phyloP scores from a whole-genome alignment of 2,797 vertebrate species.

The Onychomys torridus region DNA sequence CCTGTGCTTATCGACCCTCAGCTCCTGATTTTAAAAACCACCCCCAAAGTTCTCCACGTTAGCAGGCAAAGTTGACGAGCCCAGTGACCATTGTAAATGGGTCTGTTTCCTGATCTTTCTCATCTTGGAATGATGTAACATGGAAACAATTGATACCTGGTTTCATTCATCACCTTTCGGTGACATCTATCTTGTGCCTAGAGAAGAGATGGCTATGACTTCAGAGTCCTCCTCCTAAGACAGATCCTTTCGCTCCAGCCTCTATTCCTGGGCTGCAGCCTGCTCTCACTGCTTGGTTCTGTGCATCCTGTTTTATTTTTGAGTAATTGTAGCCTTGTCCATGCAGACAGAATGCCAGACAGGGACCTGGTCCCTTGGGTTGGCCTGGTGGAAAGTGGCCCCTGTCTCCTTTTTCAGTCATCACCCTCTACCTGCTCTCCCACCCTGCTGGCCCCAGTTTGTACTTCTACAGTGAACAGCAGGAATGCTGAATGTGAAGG shows the following conservation, averaged over 20 bases:
- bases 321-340: background rate
- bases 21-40: background rate
- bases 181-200: background rate
- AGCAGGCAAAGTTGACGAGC: background rate
- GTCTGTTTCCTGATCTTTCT: background rate
- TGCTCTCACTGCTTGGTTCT: conserved; percentile 50
- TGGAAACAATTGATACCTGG: background rate
- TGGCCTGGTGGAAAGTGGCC: background rate
- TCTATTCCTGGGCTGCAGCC: background rate
- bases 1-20: background rate
- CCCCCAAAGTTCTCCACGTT: background rate
- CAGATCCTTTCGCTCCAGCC: background rate
- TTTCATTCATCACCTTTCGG: background rate
- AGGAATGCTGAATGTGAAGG: background rate
- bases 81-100: background rate
- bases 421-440: background rate
- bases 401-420: background rate
- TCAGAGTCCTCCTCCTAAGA: background rate
- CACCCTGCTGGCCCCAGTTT: conserved; percentile 19
- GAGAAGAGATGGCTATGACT: background rate
- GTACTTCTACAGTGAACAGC: background rate
- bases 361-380: background rate
- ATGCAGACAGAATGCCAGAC: conserved; percentile 27
- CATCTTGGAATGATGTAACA: background rate
- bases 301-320: conserved; percentile 72